Evolutionary conservation across 2,113 vertebrate genomes (phyloP), one percentile per base, ranked within the genome.

Genomic region (Oryzias woworae): DNA sequence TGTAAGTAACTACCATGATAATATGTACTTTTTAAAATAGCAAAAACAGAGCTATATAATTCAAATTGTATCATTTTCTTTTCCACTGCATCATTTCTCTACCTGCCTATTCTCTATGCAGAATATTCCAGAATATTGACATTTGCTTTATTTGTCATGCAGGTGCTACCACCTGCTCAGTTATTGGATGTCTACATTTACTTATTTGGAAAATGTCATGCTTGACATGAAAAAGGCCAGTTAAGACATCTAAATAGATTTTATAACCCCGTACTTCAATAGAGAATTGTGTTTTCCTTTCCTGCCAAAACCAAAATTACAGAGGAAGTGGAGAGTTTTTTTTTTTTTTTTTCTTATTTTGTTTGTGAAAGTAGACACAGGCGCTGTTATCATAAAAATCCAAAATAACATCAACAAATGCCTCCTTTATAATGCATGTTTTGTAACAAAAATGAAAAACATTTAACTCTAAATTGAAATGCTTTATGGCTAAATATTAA

Each of bases 321-420:
- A 84, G 74, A 50, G 47, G 2, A 1, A 49, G 66, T 22, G 67
- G 24, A 53, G 28, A 59, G 69, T 75, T 77, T 85, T 69, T 58
- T 53, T 66, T 54, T 76, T 78, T 63, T 74, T 72, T 69, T 58
- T 53, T 66, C 52, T 76, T 78, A 53, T 76, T 72, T 58, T 76
- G 78, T 64, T 76, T 70, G 64, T 71, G 70, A 75, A 71, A 64
- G 51, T 51, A 41, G 53, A 80, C 82, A 53, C 22, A 44, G 69
- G 43, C 83, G 78, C 69, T 75, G 26, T 71, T 82, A 76, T 82
- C 75, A 75, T 82, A 83, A 85, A 75, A 85, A 85, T 62, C 68
- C 22, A 67, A 62, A 81, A 85, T 73, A 73, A 68, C 43, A 53
- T 14, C 58, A 44, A 41, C 1, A 49, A 73, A 74, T 49, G 73